Percentiles rank a stretch among this genome's conserved stretches.
Conservation (phyloP, 2,797 vertebrate genomes). For the Agapornis canus region DNA sequence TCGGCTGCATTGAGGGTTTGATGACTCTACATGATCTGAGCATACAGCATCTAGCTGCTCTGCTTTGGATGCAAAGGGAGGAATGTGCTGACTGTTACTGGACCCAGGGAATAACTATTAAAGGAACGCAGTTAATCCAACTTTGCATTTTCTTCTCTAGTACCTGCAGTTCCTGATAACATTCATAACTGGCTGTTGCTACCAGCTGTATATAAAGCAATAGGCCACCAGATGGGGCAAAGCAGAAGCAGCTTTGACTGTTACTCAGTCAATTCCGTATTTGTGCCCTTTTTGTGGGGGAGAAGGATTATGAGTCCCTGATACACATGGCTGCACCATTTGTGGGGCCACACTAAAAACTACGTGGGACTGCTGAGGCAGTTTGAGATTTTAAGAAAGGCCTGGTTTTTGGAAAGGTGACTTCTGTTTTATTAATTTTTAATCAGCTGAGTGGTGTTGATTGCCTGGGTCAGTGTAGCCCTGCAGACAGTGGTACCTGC, state of each 20-base stretch:
- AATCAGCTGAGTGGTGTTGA: neutral
- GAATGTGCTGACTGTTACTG: neutral
- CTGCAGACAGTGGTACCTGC: neutral
- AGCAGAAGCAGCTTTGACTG: neutral
- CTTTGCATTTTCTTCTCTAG: neutral
- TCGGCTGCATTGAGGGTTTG: neutral
- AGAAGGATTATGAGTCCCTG: neutral
- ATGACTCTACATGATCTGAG: neutral
- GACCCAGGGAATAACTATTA: neutral
- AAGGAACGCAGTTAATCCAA: neutral
- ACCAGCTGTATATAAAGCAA: neutral
- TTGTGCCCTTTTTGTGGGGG: neutral
- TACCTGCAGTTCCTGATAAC: neutral
- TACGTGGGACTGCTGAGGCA: neutral
- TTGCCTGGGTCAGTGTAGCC: neutral
- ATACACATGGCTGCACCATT: fast-evolving
- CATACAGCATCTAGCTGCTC: too few relatives aligned
- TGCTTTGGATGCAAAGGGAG: neutral
- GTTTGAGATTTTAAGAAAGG: neutral
- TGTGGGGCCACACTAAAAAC: neutral
- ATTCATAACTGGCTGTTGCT: neutral
- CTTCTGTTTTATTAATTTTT: neutral
- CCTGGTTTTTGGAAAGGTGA: neutral
- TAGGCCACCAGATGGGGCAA: neutral
- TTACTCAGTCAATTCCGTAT: neutral